phyloP scores from a whole-genome alignment of 2,888 invertebrate genomes.

The Isotomurus palustris region DNA sequence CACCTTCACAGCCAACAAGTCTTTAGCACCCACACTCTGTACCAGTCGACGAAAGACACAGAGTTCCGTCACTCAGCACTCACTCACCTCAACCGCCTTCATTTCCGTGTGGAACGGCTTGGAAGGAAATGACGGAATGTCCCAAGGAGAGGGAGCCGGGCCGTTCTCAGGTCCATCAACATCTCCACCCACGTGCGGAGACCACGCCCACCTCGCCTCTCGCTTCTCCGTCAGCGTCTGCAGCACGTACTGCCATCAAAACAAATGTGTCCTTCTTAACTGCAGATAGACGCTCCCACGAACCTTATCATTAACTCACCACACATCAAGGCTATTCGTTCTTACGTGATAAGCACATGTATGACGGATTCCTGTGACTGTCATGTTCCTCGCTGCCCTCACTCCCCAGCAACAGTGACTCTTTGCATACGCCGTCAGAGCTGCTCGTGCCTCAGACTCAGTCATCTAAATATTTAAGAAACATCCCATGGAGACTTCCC shows the following conservation, averaged over 20 bases:
- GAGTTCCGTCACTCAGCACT: not conserved
- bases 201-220: constrained; percentile 54
- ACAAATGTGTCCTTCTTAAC: not conserved
- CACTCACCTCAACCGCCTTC: constrained; percentile 48
- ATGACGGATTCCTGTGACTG: constrained; percentile 52
- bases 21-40: not conserved
- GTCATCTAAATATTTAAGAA: constrained; percentile 34
- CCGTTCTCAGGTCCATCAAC: constrained; percentile 51
- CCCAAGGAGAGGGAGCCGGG: constrained; percentile 53
- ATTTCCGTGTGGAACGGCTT: constrained; percentile 52
- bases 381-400: constrained; percentile 52
- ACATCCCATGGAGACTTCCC: not conserved
- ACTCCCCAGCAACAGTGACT: constrained; percentile 55
- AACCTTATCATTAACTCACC: too few species aligned
- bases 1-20: constrained; percentile 48
- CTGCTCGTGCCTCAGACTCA: constrained; percentile 50
- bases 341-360: constrained; percentile 55
- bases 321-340: too few species aligned
- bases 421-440: constrained; percentile 51
- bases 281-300: not conserved
- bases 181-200: constrained; percentile 52
- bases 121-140: constrained; percentile 51
- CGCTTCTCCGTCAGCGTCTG: constrained; percentile 56
- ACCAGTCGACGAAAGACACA: not conserved
- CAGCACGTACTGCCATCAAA: constrained; percentile 52